Conservation (phyloP, 2,888 invertebrate species). For the Lasioglossum pauxillum region DNA sequence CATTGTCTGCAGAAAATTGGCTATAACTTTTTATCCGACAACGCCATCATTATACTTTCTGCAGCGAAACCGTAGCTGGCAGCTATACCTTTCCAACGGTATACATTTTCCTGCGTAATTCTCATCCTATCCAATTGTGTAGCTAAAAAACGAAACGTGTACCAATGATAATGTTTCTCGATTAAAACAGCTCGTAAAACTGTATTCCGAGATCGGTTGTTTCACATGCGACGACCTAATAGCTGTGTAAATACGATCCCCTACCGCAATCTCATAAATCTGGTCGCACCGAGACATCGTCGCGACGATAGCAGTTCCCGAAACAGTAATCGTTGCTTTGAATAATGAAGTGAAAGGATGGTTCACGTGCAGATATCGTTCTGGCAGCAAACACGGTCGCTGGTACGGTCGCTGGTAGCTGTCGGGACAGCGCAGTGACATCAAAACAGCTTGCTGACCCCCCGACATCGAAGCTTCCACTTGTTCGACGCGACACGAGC, state of each 20-base stretch:
- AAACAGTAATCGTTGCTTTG: background rate
- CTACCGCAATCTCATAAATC: background rate
- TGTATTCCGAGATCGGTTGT: too few relatives aligned
- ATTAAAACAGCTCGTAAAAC: too few relatives aligned
- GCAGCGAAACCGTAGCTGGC: too few relatives aligned
- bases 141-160: too few relatives aligned
- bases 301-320: background rate
- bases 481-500: slow-evolving; percentile 36
- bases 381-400: slow-evolving; percentile 3
- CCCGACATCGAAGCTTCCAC: slow-evolving; percentile 51
- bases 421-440: slow-evolving; percentile 36
- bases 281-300: background rate
- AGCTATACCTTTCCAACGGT: too few relatives aligned
- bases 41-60: too few relatives aligned
- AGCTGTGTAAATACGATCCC: background rate
- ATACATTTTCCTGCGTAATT: too few relatives aligned
- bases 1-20: too few relatives aligned
- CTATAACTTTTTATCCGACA: too few relatives aligned
- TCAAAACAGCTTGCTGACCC: slow-evolving; percentile 69
- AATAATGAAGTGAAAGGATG: slow-evolving; percentile 1
- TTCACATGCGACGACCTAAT: too few relatives aligned
- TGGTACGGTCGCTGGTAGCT: background rate
- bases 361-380: background rate
- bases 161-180: too few relatives aligned
- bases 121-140: too few relatives aligned